These are phyloP conservation scores for Rosalia funebris DNA, from an alignment of 2,888 invertebrate genomes.

Conservation along the genomic window DNA sequence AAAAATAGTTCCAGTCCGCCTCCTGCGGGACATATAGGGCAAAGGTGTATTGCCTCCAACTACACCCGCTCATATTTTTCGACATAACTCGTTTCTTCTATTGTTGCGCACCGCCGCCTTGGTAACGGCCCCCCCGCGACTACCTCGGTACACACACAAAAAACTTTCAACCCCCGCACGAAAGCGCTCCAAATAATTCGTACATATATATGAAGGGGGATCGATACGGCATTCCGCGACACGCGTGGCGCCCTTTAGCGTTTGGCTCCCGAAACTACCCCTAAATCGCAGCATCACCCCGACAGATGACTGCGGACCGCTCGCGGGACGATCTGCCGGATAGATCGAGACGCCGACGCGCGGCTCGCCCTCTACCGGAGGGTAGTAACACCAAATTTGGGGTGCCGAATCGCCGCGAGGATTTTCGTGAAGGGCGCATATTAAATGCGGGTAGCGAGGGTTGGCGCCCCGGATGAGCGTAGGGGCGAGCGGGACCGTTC, in stretches of 20 bases:
- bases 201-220: no score
- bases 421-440: conserved; percentile 32
- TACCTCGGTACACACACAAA: no score
- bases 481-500: conserved; percentile 4
- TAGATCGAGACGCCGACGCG: conserved; percentile 22
- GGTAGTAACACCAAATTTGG: conserved; percentile 55
- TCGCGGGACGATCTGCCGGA: neutral
- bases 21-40: no score
- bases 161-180: no score
- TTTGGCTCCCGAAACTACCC: conserved; percentile 31
- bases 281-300: conserved; percentile 36
- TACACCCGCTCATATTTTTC: no score
- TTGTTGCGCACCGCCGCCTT: no score
- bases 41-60: no score
- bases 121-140: no score
- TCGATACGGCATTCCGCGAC: conserved; percentile 20
- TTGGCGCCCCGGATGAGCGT: neutral
- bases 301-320: conserved; percentile 18
- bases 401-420: conserved; percentile 62
- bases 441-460: conserved; percentile 3
- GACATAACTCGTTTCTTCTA: no score
- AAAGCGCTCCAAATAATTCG: no score
- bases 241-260: conserved; percentile 40
- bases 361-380: conserved; percentile 49
- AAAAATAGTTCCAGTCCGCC: no score